Evolutionary conservation across 2,113 vertebrate species (phyloP).

Genomic region (Catagonus wagneri): DNA sequence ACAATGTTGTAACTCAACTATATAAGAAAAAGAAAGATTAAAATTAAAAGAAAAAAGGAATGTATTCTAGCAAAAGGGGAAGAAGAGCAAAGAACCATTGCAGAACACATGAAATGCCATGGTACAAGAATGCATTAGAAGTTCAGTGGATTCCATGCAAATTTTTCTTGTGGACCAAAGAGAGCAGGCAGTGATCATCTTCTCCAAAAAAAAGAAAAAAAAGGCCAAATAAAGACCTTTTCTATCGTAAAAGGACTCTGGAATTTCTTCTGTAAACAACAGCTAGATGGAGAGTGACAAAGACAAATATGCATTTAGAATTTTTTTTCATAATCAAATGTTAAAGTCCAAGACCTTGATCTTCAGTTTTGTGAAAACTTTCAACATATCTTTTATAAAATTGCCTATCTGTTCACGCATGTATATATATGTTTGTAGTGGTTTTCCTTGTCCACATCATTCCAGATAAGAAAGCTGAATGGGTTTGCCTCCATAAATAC

Average conservation of each 20-base stretch:
- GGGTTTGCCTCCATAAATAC: background rate
- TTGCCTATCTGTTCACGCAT: background rate
- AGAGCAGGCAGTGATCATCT: background rate
- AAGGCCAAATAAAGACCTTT: background rate
- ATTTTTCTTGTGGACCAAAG: background rate
- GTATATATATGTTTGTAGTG: background rate
- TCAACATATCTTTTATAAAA: slow-evolving; percentile 19
- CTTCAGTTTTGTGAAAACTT: slow-evolving; percentile 23
- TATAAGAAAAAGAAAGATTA: too few species aligned
- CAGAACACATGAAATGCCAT: background rate
- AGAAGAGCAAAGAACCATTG: background rate
- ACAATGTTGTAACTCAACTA: too few species aligned
- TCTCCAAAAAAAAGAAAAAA: background rate
- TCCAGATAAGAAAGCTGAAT: background rate
- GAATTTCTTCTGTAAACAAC: slow-evolving; percentile 48
- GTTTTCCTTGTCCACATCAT: background rate
- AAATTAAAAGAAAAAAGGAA: too few species aligned
- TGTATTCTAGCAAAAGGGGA: background rate
- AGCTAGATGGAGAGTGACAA: background rate
- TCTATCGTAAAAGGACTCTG: background rate
- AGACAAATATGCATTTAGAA: background rate
- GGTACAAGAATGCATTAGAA: background rate
- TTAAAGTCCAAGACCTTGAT: background rate
- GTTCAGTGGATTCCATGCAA: background rate
- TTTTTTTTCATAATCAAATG: slow-evolving; percentile 7